Conservation (phyloP, 2,113 vertebrate genomes). For the Brachionichthys hirsutus region DNA sequence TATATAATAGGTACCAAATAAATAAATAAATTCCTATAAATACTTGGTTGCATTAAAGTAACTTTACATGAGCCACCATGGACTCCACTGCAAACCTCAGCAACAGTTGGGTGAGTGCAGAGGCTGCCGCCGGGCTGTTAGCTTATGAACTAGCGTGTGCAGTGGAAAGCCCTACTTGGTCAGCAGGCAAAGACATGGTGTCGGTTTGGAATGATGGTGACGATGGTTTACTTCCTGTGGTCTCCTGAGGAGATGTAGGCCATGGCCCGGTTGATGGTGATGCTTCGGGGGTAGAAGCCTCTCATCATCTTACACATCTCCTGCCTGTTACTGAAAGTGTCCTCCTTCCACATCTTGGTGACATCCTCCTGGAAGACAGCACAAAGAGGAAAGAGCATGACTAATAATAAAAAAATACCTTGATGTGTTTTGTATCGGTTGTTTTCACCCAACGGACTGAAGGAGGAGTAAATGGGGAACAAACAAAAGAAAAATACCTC, state of each 20-base stretch:
- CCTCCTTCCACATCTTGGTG: not conserved
- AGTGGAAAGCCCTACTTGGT: slow-evolving; percentile 19
- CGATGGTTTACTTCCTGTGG: slow-evolving; percentile 43
- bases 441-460: not conserved
- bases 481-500: slow-evolving; percentile 49
- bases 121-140: slow-evolving; percentile 2
- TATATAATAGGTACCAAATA: slow-evolving; percentile 51
- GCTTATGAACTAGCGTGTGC: slow-evolving; percentile 33
- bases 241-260: slow-evolving; percentile 75
- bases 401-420: not conserved
- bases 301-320: slow-evolving; percentile 79
- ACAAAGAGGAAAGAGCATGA: not conserved
- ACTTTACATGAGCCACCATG: slow-evolving; percentile 18
- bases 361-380: slow-evolving; percentile 1
- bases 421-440: not conserved
- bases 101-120: slow-evolving; percentile 10
- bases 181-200: not conserved
- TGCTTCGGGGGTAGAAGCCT: slow-evolving; percentile 75
- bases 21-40: slow-evolving; percentile 53
- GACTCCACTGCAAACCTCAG: slow-evolving; percentile 6
- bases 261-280: slow-evolving; percentile 84
- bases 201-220: slow-evolving; percentile 4
- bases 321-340: slow-evolving; percentile 60
- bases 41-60: slow-evolving; percentile 37
- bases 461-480: slow-evolving; percentile 3